A percentile compares a stretch with the other conserved stretches of the same genome.
Conservation (phyloP, 2,888 invertebrate species). For the Caenorhabditis imperialis region DNA sequence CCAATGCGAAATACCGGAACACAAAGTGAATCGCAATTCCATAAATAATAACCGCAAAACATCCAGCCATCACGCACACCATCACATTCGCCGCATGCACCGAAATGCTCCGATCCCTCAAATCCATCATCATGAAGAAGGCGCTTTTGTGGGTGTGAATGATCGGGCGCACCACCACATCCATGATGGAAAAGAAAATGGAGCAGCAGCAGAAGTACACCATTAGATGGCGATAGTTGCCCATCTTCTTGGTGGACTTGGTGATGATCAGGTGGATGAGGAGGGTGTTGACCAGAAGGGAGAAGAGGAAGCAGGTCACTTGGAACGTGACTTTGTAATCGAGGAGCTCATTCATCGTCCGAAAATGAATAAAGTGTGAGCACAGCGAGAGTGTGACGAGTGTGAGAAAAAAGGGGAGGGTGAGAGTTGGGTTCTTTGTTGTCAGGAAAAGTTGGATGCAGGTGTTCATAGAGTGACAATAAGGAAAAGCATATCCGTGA, state of each 20-base stretch:
- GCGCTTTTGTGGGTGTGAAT: constrained; percentile 30
- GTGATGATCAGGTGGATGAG: constrained; percentile 36
- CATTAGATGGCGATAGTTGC: constrained; percentile 45
- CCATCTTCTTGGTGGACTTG: constrained; percentile 50
- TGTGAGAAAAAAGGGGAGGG: too few relatives aligned
- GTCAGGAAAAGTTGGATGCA: too few relatives aligned
- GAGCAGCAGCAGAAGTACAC: constrained; percentile 38
- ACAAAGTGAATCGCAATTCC: constrained; percentile 39
- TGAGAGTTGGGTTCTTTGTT: too few relatives aligned
- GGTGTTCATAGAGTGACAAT: too few relatives aligned
- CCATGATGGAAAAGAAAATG: constrained; percentile 39
- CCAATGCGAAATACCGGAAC: constrained; percentile 34
- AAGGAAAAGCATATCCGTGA: too few relatives aligned
- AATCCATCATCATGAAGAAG: constrained; percentile 41
- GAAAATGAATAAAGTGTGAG: neutral
- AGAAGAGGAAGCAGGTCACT: constrained; percentile 12
- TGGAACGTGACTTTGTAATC: constrained; percentile 16
- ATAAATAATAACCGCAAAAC: constrained; percentile 18
- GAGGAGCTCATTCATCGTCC: neutral
- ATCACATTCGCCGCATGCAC: constrained; percentile 4
- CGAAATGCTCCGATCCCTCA: constrained; percentile 9
- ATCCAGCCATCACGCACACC: constrained; percentile 32
- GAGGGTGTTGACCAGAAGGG: constrained; percentile 14
- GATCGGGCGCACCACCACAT: constrained; percentile 27
- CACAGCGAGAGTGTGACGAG: too few relatives aligned